A percentile compares a stretch with the other conserved stretches of the same genome.
Evolutionary conservation across 1,140 invertebrate genomes (phyloP).

Genomic region (Episyrphus balteatus): DNA sequence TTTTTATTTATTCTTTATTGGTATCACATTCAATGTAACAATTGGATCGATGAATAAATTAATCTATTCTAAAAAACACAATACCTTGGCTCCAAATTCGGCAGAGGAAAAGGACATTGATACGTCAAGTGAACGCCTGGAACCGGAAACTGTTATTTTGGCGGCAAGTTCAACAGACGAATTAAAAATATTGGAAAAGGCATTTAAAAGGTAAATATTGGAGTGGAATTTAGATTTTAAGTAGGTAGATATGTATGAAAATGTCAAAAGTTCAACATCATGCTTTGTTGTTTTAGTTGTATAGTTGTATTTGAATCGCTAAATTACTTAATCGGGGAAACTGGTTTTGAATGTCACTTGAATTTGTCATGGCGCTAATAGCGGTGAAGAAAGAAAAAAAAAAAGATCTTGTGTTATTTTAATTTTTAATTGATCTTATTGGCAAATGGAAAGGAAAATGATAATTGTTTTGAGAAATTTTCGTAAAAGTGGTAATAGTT

Average conservation of each 20-base stretch:
- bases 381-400: too few species aligned
- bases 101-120: background rate
- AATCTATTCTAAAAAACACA: too few species aligned
- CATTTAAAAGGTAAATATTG: constrained; percentile 33
- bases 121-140: background rate
- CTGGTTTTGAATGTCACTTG: background rate
- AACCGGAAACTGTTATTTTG: constrained; percentile 35
- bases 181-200: constrained; percentile 35
- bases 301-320: background rate
- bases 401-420: too few species aligned
- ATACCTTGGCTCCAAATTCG: too few species aligned
- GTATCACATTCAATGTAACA: constrained; percentile 32
- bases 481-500: too few species aligned
- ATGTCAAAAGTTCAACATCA: too few species aligned
- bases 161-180: constrained; percentile 35
- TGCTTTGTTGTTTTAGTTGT: too few species aligned
- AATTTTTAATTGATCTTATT: too few species aligned
- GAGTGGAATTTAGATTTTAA: constrained; percentile 6
- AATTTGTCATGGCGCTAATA: background rate
- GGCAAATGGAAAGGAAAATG: too few species aligned
- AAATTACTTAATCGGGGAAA: background rate
- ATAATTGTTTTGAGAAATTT: too few species aligned
- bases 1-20: constrained; percentile 37
- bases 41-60: constrained; percentile 4
- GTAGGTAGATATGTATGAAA: too few species aligned